Evolutionary conservation across 2,888 invertebrate species (phyloP).

Genomic region (Zeuzera pyrina): DNA sequence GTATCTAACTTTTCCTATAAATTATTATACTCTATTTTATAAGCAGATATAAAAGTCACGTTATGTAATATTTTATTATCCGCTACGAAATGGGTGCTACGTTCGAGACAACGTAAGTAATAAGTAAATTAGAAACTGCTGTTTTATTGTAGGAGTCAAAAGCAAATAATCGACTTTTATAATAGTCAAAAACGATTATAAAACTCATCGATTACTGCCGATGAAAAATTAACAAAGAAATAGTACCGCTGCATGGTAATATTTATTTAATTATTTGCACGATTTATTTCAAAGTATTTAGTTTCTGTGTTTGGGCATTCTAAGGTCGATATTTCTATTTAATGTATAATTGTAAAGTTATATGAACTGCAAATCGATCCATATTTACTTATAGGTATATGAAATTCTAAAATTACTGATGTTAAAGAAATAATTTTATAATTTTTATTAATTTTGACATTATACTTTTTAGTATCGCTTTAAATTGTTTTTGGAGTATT

Average conservation of each 20-base stretch:
- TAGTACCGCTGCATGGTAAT: slow-evolving; percentile 51
- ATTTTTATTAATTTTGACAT: too few relatives aligned
- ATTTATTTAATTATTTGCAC: slow-evolving; percentile 34
- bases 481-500: too few relatives aligned
- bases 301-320: slow-evolving; percentile 15
- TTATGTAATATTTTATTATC: slow-evolving; percentile 45
- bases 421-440: too few relatives aligned
- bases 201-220: slow-evolving; percentile 54
- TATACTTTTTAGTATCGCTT: too few relatives aligned
- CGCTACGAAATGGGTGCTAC: slow-evolving; percentile 60
- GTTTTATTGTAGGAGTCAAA: slow-evolving; percentile 37
- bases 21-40: slow-evolving; percentile 8
- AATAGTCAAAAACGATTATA: too few relatives aligned
- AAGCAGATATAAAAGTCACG: slow-evolving; percentile 10
- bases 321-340: too few relatives aligned
- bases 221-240: slow-evolving; percentile 41
- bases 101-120: slow-evolving; percentile 70
- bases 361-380: too few relatives aligned
- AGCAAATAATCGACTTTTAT: slow-evolving; percentile 31
- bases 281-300: slow-evolving; percentile 46
- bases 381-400: slow-evolving; percentile 3
- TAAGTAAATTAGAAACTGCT: slow-evolving; percentile 49
- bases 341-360: background rate
- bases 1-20: too few relatives aligned
- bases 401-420: too few relatives aligned